Evolutionary conservation across 2,888 invertebrate genomes (phyloP), one percentile per base, ranked within the genome.

Genomic region (Caenorhabditis panamensis): DNA sequence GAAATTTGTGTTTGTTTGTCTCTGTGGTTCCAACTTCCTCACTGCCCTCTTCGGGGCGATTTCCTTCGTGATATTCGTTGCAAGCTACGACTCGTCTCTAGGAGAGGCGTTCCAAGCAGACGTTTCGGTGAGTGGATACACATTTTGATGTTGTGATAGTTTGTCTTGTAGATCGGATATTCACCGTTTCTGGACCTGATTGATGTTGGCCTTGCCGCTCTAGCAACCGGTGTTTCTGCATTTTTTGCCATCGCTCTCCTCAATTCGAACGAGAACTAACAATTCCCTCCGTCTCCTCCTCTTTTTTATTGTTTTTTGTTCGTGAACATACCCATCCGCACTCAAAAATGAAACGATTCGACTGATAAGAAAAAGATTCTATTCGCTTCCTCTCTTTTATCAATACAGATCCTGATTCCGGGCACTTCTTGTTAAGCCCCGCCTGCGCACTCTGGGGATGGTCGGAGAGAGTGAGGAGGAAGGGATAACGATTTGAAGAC

Each of bases 181-280:
- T 79, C 79, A 6, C 68, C 72, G 18, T 79, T 79, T 51, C 59
- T 79, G 56, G 67, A 79, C 56, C 61, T 79, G 24, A 58, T 72
- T 49, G 79, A 62, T 47, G 61, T 79, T 26, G 53, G 72, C 51
- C 31, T 73, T 22, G 69, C 72, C 31, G 51, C 37, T 1, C 44
- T 79, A 16, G 79, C 61, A 58, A 68, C 72, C 44, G 79, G 78
- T 47, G 51, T 62, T 37, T 79, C 79, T 3, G 72, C 79, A 37
- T 79, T 79, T 73, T 79, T 69, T 54, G 51, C 78, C 13, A 78
- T 78, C n/a, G 75, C 75, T 28, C 75, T 75, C 20, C 54, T 67
- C 47, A 68, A 68, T 51, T 54, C 68, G 37, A 41, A 62, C 49
- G 66, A 68, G 53, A 63, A 63, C 54, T 68, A 28, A 63, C 1